Percentiles rank a stretch among this genome's conserved stretches.
phyloP scores from a whole-genome alignment of 2,113 vertebrate species.

The Salvelinus namaycush region DNA sequence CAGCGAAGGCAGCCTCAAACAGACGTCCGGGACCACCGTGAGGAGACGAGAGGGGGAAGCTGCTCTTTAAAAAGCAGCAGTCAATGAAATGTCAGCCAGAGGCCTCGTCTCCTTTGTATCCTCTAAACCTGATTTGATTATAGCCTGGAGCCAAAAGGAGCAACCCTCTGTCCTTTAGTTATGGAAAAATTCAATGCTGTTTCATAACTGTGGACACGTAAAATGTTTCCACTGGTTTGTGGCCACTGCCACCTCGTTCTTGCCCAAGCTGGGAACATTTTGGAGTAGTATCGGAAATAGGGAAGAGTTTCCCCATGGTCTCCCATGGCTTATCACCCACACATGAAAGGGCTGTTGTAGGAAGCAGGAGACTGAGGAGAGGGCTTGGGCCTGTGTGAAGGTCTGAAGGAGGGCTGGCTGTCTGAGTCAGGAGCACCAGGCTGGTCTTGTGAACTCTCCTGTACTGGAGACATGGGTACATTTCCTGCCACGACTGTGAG shows the following conservation, averaged over 20 bases:
- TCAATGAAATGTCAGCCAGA: slow-evolving; percentile 49
- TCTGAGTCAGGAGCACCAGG: slow-evolving; percentile 26
- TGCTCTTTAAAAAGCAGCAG: slow-evolving; percentile 32
- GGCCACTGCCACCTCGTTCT: slow-evolving; percentile 21
- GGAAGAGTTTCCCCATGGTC: slow-evolving; percentile 43
- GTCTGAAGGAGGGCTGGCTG: slow-evolving; percentile 15
- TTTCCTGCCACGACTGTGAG: slow-evolving; percentile 49
- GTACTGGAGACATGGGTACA: slow-evolving; percentile 51
- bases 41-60: not conserved
- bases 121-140: slow-evolving; percentile 42
- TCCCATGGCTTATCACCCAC: slow-evolving; percentile 36
- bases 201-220: slow-evolving; percentile 1
- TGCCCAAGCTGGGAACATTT: not conserved
- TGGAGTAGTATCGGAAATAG: slow-evolving; percentile 24
- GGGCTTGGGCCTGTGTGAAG: not conserved
- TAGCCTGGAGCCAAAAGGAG: slow-evolving; percentile 44
- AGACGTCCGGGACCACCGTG: not conserved
- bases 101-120: slow-evolving; percentile 39
- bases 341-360: slow-evolving; percentile 57
- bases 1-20: slow-evolving; percentile 29
- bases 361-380: slow-evolving; percentile 27
- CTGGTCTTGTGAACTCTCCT: slow-evolving; percentile 37
- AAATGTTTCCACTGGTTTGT: slow-evolving; percentile 36
- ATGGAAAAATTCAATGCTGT: slow-evolving; percentile 27
- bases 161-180: slow-evolving; percentile 31